Conservation (phyloP, 2,888 invertebrate genomes). For the Villa cingulata region DNA sequence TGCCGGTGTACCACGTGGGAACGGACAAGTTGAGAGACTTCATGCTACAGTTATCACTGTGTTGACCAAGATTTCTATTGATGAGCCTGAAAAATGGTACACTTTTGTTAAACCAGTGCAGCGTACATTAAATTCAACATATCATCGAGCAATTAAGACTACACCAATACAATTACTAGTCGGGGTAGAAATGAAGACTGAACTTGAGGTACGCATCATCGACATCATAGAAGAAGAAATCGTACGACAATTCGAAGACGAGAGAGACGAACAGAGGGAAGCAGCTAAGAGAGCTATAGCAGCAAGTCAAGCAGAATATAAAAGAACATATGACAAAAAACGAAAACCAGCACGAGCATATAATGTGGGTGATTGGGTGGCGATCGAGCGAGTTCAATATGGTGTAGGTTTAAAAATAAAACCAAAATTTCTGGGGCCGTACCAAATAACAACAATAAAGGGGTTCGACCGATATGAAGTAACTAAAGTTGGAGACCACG, state of each 20-base stretch:
- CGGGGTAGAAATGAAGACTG: constrained; percentile 13
- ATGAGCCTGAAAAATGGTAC: constrained; percentile 20
- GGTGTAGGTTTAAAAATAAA: not conserved
- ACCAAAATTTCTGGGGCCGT: not conserved
- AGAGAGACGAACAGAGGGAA: too few relatives aligned
- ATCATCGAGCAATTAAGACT: constrained; percentile 12
- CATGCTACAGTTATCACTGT: constrained; percentile 9
- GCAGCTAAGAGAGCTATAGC: too few relatives aligned
- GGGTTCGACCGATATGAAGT: not conserved
- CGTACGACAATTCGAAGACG: too few relatives aligned
- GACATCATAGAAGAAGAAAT: not conserved
- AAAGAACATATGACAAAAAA: not conserved
- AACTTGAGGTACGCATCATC: constrained; percentile 13
- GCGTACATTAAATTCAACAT: constrained; percentile 15
- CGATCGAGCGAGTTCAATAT: not conserved
- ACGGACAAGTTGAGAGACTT: constrained; percentile 13
- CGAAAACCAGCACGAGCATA: not conserved
- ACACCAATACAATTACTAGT: constrained; percentile 17
- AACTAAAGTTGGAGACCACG: not conserved
- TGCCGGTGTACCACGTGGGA: constrained; percentile 9
- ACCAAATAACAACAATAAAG: not conserved
- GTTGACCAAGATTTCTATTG: constrained; percentile 10
- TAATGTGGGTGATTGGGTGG: not conserved
- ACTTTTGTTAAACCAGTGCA: constrained; percentile 16
- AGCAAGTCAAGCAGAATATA: too few relatives aligned